phyloP scores from a whole-genome alignment of 2,113 vertebrate species.

The Recurvirostra avosetta region DNA sequence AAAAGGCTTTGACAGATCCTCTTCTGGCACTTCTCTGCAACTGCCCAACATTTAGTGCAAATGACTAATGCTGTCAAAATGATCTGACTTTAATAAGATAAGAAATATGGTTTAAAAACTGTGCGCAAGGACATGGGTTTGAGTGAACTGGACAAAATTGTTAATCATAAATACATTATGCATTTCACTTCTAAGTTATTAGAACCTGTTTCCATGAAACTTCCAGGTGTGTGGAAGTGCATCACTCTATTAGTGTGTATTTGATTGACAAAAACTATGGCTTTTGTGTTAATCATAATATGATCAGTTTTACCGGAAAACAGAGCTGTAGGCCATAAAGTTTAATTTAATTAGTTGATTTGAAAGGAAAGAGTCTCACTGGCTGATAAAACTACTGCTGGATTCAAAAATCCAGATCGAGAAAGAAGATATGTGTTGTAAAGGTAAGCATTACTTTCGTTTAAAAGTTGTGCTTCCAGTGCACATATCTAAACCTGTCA shows the following conservation, averaged over 20 bases:
- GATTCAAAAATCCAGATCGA: background rate
- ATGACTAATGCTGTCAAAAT: accelerated
- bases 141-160: background rate
- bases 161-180: background rate
- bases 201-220: background rate
- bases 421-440: background rate
- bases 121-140: background rate
- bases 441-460: background rate
- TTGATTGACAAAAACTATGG: background rate
- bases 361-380: background rate
- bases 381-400: background rate
- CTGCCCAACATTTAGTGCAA: background rate
- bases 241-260: background rate
- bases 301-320: background rate
- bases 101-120: background rate
- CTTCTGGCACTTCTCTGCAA: background rate
- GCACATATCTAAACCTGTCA: background rate
- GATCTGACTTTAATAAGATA: background rate
- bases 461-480: background rate
- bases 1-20: background rate
- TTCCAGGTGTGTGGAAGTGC: background rate
- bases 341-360: background rate
- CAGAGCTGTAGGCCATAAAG: background rate
- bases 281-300: background rate
- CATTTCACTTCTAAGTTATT: background rate